Evolutionary conservation across 2,797 vertebrate species (phyloP).

Genomic region (Fundulus diaphanus): DNA sequence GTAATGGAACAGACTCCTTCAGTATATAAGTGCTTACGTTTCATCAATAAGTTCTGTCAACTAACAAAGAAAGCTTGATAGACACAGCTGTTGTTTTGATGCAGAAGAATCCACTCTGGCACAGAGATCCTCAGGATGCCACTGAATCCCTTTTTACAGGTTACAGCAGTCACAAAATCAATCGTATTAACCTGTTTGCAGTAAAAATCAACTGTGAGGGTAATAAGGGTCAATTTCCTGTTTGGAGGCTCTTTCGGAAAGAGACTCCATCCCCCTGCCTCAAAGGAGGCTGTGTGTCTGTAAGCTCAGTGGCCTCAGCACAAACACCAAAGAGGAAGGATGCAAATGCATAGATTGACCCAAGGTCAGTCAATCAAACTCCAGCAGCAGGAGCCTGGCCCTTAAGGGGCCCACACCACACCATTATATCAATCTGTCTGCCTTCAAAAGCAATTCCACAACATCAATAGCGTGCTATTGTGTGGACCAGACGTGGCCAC

Average conservation of each 20-base stretch:
- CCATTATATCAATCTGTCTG: slow-evolving; percentile 78
- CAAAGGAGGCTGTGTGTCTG: slow-evolving; percentile 23
- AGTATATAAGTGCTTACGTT: not conserved
- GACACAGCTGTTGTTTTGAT: slow-evolving; percentile 10
- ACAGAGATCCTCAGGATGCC: slow-evolving; percentile 20
- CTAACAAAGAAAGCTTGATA: slow-evolving; percentile 6
- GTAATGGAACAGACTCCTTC: not conserved
- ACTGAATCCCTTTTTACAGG: slow-evolving; percentile 50
- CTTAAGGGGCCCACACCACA: slow-evolving; percentile 65
- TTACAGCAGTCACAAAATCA: slow-evolving; percentile 73
- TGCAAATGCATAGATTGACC: slow-evolving; percentile 77
- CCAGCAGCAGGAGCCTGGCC: slow-evolving; percentile 62
- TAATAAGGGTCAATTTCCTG: slow-evolving; percentile 55
- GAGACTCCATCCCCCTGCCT: slow-evolving; percentile 12
- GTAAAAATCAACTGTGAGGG: slow-evolving; percentile 63
- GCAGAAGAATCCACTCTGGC: slow-evolving; percentile 17
- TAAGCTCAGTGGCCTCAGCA: slow-evolving; percentile 26
- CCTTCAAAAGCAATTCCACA: slow-evolving; percentile 82
- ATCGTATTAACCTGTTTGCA: slow-evolving; percentile 70
- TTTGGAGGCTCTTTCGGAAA: slow-evolving; percentile 26
- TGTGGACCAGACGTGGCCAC: slow-evolving; percentile 71
- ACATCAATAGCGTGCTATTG: slow-evolving; percentile 77
- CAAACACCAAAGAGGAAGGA: slow-evolving; percentile 50
- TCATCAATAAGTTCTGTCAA: not conserved
- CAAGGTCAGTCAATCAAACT: slow-evolving; percentile 79